Evolutionary conservation across 2,888 invertebrate species (phyloP).

Genomic region (Scelioninae gen. 1): DNA sequence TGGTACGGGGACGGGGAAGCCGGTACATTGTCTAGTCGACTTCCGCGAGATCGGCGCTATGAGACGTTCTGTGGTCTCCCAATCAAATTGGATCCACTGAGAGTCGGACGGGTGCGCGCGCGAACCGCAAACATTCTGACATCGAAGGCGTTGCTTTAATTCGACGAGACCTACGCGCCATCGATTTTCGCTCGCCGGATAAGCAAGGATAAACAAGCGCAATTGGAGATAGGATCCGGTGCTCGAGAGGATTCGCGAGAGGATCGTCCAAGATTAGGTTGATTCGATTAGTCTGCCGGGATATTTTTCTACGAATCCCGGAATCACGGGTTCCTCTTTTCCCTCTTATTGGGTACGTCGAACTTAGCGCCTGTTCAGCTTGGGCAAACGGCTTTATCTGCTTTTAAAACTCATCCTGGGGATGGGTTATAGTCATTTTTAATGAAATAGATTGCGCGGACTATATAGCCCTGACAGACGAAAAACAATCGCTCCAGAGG

Average conservation of each 20-base stretch:
- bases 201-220: slow-evolving; percentile 36
- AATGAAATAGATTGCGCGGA: slow-evolving; percentile 32
- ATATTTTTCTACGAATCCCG: slow-evolving; percentile 20
- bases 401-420: neutral
- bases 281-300: slow-evolving; percentile 37
- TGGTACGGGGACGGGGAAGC: too few relatives aligned
- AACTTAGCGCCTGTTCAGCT: slow-evolving; percentile 16
- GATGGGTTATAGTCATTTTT: slow-evolving; percentile 19
- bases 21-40: too few relatives aligned
- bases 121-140: slow-evolving; percentile 51
- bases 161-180: slow-evolving; percentile 10
- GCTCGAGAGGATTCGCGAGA: slow-evolving; percentile 21
- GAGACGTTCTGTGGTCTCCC: too few relatives aligned
- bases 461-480: neutral
- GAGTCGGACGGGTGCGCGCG: too few relatives aligned
- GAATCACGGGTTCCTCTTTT: slow-evolving; percentile 24
- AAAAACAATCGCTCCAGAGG: neutral
- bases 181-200: slow-evolving; percentile 24
- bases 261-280: slow-evolving; percentile 22
- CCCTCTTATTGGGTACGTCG: neutral
- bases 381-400: slow-evolving; percentile 29
- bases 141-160: slow-evolving; percentile 20
- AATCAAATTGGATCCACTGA: slow-evolving; percentile 82
- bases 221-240: slow-evolving; percentile 28
- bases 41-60: too few relatives aligned